Base-by-base conservation (phyloP, 2,113 vertebrate species). In the Mirounga angustirostris region DNA sequence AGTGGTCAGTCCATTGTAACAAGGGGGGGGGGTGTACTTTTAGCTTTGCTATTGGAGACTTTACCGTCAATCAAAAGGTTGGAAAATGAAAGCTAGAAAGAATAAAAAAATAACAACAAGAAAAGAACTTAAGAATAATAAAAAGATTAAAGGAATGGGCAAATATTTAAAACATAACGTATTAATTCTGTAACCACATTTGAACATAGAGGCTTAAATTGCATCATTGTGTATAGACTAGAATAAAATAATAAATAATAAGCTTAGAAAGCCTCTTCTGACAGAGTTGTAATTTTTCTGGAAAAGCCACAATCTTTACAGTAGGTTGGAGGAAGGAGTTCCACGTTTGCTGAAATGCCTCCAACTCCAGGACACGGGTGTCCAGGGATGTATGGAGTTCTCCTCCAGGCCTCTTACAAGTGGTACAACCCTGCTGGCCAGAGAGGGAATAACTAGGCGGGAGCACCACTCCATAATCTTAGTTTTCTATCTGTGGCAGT, bases 81-180 rank as follows among this genome's bases (percentile, higher is more conserved):
- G 33, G 30, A 71, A 95, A 95, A 63, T 24, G 11, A 74, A 95
- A 92, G 21, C 65, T 95, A 91, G 82, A 58, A 24, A 63, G 36
- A 59, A 1, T 95, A 94, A 87, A 65, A 82, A 92, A 88, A 18
- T 10, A 71, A 61, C 14, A 59, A 61, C 36, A 33, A 46, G 26
- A 36, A 43, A 81, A 90, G 46, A 91, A 74, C 13, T 12, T 12
- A 63, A 58, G 78, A 73, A 54, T 19, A 85, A 85, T 73, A 52
- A 88, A 74, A 97, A 79, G 43, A 67, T 52, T 52, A 58, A 89
- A 63, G 50, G 69, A 73, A 43, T 28, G 19, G 13, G 16, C 28
- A 19, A 92, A 74, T 16, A 59, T 33, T 91, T 71, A 6, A 59
- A 90, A 94, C 84, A 63, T 9, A 40, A 88, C 76, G 7, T 69